Conservation (phyloP, 2,797 vertebrate species). For the Tragopan temminckii region DNA sequence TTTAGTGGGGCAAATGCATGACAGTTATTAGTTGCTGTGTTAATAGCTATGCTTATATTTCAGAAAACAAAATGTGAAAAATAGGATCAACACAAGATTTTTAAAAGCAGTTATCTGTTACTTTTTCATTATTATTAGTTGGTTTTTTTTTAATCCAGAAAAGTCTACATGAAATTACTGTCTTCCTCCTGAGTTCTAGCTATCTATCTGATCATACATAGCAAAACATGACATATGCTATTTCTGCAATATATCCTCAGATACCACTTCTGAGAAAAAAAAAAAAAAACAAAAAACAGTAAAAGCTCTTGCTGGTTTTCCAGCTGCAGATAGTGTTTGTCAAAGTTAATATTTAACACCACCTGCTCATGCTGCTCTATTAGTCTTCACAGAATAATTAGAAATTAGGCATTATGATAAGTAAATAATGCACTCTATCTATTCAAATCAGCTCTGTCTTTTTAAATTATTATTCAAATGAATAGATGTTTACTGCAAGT, state of each 20-base stretch:
- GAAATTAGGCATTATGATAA: neutral
- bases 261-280: too few species aligned
- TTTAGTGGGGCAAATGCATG: neutral
- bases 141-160: neutral
- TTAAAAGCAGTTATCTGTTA: neutral
- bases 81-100: neutral
- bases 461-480: neutral
- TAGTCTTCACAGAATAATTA: neutral
- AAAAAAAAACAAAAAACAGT: neutral
- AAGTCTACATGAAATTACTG: neutral
- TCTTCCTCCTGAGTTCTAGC: neutral
- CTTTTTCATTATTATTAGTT: neutral
- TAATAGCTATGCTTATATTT: neutral
- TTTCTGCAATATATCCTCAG: neutral
- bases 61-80: neutral
- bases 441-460: neutral
- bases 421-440: neutral
- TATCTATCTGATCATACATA: neutral
- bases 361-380: neutral
- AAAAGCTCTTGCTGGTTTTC: neutral
- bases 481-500: neutral
- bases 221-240: neutral
- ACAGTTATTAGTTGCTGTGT: neutral
- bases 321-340: neutral
- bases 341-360: neutral